phyloP scores from a whole-genome alignment of 2,888 invertebrate genomes.

The Leptinotarsa juncta region DNA sequence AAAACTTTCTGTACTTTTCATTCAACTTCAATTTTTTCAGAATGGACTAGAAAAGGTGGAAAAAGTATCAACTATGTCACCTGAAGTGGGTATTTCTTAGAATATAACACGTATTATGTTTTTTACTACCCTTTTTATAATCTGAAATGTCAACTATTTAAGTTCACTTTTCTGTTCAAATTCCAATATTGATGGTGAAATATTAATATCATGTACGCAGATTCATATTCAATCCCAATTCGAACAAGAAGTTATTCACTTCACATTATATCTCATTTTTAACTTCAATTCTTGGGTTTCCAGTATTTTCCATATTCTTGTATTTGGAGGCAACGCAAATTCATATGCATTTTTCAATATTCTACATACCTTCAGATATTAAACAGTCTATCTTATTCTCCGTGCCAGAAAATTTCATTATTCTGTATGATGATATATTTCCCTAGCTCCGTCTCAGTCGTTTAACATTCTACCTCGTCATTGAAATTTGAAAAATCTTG shows the following conservation, averaged over 20 bases:
- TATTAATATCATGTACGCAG: not conserved
- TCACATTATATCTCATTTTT: constrained; percentile 58
- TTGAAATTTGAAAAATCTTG: constrained; percentile 40
- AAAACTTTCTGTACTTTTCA: too few relatives aligned
- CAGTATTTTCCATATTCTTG: constrained; percentile 58
- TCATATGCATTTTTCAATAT: constrained; percentile 63
- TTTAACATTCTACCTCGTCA: constrained; percentile 27
- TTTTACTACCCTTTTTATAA: too few relatives aligned
- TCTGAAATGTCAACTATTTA: too few relatives aligned
- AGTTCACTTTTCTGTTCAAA: too few relatives aligned
- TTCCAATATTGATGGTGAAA: not conserved
- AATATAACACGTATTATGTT: too few relatives aligned
- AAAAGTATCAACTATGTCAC: too few relatives aligned
- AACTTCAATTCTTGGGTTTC: constrained; percentile 47
- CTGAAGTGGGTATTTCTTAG: too few relatives aligned
- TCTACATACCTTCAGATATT: constrained; percentile 63
- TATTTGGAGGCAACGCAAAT: constrained; percentile 47
- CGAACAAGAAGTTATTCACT: constrained; percentile 58
- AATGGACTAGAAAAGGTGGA: too few relatives aligned
- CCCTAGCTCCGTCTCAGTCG: constrained; percentile 49
- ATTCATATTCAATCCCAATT: constrained; percentile 49
- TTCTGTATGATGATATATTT: constrained; percentile 64
- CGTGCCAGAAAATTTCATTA: constrained; percentile 64
- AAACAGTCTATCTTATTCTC: constrained; percentile 64
- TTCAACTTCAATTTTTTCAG: too few relatives aligned